These are phyloP conservation scores for Proteles cristata DNA, from an alignment of 2,113 vertebrate genomes.

Conservation along the genomic window DNA sequence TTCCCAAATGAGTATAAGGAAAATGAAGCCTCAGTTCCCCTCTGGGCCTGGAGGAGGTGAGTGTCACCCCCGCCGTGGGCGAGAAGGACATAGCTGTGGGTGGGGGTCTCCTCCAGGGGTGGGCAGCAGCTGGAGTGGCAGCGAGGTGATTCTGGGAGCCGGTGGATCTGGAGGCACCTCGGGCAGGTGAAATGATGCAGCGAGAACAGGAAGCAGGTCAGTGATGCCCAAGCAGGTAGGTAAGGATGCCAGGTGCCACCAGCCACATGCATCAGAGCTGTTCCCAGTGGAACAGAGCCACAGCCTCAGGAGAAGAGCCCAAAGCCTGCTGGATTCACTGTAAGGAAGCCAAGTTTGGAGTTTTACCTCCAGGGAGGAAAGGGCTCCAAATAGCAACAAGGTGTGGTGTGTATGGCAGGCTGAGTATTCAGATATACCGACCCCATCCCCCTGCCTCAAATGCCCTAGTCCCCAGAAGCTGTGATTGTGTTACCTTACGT, in stretches of 20 bases:
- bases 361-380: background rate
- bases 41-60: background rate
- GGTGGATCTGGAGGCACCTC: rapidly evolving
- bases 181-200: rapidly evolving
- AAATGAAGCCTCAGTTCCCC: rapidly evolving
- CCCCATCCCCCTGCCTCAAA: rapidly evolving
- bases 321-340: rapidly evolving
- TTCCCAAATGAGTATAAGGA: background rate
- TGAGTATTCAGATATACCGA: background rate
- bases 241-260: background rate
- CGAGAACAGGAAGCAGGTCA: rapidly evolving
- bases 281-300: background rate
- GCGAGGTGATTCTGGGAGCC: background rate
- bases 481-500: background rate
- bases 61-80: rapidly evolving
- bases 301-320: background rate
- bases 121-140: background rate
- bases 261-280: rapidly evolving
- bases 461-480: too few relatives aligned
- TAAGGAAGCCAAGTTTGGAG: background rate
- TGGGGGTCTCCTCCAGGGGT: background rate
- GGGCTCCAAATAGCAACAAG: background rate
- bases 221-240: rapidly evolving
- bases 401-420: too few relatives aligned
- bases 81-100: rapidly evolving